A percentile compares a stretch with the other conserved stretches of the same genome.
phyloP scores from a whole-genome alignment of 2,113 vertebrate genomes.

The Mus musculus region GRCm39 chr3:79624501-79625000 shows the following conservation, averaged over 20 bases:
- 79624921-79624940: not conserved
- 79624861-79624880: not conserved
- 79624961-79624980: not conserved
- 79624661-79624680: not conserved
- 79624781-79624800: not conserved
- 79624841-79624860: not conserved
- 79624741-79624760: not conserved
- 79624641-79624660: not conserved
- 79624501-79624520: not conserved
- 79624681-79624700: not conserved
- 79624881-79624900: not conserved
- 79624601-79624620: not conserved
- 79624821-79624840: not conserved
- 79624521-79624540: not conserved
- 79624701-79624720: not conserved
- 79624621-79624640: not conserved
- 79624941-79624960: not conserved
- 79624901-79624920: not conserved
- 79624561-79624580: not conserved
- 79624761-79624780: not conserved
- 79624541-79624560: not conserved
- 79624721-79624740: not conserved
- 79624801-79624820: not conserved
- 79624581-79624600: not conserved
- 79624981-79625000: not conserved